phyloP scores from a whole-genome alignment of 2,113 vertebrate species.

The Anhinga rufa region DNA sequence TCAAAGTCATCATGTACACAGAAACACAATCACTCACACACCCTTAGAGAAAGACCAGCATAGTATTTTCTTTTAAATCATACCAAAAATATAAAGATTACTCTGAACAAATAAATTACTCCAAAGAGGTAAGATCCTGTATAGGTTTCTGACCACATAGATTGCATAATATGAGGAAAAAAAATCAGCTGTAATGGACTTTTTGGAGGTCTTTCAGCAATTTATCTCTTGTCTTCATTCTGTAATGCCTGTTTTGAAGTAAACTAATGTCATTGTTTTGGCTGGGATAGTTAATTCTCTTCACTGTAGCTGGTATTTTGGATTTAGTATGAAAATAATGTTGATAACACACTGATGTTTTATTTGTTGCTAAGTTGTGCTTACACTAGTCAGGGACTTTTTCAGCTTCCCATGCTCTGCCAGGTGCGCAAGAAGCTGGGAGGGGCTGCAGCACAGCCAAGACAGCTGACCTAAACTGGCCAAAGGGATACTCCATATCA shows the following conservation, averaged over 20 bases:
- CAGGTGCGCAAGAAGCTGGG: too few species aligned
- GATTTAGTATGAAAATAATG: too few species aligned
- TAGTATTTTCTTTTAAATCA: background rate
- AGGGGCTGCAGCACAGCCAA: too few species aligned
- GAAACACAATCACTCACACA: background rate
- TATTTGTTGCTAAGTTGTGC: too few species aligned
- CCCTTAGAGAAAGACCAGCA: background rate
- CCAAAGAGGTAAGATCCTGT: background rate
- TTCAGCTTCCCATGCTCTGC: too few species aligned
- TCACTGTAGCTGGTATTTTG: too few species aligned
- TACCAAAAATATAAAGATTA: background rate
- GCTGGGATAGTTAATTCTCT: too few species aligned
- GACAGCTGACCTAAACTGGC: too few species aligned
- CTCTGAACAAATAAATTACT: background rate
- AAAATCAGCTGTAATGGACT: background rate
- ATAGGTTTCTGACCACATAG: background rate
- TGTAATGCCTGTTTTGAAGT: background rate
- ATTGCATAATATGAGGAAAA: background rate
- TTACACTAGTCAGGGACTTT: too few species aligned
- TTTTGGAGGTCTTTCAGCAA: background rate
- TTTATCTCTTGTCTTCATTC: background rate
- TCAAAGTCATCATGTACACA: background rate
- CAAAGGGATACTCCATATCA: too few species aligned
- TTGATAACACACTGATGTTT: too few species aligned
- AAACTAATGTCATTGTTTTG: background rate